These are phyloP conservation scores for Choreutis nemorana DNA, from an alignment of 2,888 invertebrate genomes.

Conservation along the genomic window DNA sequence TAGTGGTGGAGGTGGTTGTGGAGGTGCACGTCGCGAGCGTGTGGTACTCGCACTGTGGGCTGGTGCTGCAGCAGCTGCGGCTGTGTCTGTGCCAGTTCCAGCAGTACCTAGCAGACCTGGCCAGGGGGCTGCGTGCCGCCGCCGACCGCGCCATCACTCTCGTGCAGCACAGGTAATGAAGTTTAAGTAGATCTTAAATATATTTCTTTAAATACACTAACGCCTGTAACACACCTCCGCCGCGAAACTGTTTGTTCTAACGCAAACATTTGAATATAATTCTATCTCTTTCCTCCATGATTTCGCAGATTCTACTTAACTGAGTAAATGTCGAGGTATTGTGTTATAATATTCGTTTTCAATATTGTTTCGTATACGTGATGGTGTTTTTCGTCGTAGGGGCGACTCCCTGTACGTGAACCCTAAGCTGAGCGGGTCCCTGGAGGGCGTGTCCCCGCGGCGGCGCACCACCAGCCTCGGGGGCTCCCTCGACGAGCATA, in stretches of 20 bases:
- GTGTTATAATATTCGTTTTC: no score
- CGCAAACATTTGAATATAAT: no score
- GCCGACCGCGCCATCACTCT: slow-evolving; percentile 93
- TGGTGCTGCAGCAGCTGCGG: slow-evolving; percentile 83
- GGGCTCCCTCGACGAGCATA: slow-evolving; percentile 51
- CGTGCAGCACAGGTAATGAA: slow-evolving; percentile 77
- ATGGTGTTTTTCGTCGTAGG: no score
- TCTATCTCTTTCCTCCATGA: no score
- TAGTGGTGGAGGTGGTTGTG: slow-evolving; percentile 33
- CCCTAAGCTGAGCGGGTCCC: slow-evolving; percentile 56
- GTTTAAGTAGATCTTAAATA: no score
- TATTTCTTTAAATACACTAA: no score
- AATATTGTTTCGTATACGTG: no score
- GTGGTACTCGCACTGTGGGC: slow-evolving; percentile 92
- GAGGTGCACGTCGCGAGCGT: slow-evolving; percentile 83
- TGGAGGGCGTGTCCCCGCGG: slow-evolving; percentile 48
- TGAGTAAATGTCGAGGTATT: no score
- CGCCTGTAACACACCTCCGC: no score
- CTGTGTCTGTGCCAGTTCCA: slow-evolving; percentile 92
- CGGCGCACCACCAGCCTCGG: slow-evolving; percentile 45
- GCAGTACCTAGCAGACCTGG: slow-evolving; percentile 85
- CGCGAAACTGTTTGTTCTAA: no score
- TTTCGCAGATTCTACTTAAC: no score
- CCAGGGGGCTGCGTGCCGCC: slow-evolving; percentile 85
- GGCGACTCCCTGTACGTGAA: slow-evolving; percentile 65